phyloP scores from a whole-genome alignment of 2,888 invertebrate genomes.

The Cyclophora albipunctata region DNA sequence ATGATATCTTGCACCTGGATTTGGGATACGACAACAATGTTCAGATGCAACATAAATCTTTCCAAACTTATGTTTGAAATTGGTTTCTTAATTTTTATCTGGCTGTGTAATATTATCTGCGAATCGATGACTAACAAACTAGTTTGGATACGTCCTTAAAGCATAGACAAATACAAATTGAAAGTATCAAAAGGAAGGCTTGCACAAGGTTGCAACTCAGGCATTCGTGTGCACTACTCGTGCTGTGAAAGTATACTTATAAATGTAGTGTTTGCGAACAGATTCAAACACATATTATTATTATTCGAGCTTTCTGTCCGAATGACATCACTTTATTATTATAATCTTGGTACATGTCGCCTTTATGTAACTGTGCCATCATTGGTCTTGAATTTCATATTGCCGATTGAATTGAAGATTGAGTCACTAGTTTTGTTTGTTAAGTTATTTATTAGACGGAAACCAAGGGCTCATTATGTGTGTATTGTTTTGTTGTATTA shows the following conservation, averaged over 20 bases:
- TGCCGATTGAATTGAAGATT: no score
- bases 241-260: conserved; percentile 68
- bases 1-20: conserved; percentile 22
- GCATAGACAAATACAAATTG: conserved; percentile 18
- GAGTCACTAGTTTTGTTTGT: no score
- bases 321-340: conserved; percentile 21
- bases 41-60: conserved; percentile 13
- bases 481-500: no score
- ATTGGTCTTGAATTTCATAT: no score
- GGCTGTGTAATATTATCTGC: background rate
- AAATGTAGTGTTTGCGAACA: conserved; percentile 57
- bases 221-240: conserved; percentile 58
- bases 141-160: conserved; percentile 15
- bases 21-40: conserved; percentile 27
- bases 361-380: background rate
- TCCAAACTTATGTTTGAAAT: conserved; percentile 9
- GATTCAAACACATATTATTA: conserved; percentile 54
- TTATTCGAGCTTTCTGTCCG: conserved; percentile 62
- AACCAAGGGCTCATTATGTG: no score
- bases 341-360: background rate
- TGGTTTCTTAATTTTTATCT: background rate
- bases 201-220: conserved; percentile 36
- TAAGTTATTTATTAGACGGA: no score
- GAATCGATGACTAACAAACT: conserved; percentile 14
- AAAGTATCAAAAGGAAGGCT: conserved; percentile 20